Conservation (phyloP, 2,113 vertebrate species). For the Entelurus aequoreus region DNA sequence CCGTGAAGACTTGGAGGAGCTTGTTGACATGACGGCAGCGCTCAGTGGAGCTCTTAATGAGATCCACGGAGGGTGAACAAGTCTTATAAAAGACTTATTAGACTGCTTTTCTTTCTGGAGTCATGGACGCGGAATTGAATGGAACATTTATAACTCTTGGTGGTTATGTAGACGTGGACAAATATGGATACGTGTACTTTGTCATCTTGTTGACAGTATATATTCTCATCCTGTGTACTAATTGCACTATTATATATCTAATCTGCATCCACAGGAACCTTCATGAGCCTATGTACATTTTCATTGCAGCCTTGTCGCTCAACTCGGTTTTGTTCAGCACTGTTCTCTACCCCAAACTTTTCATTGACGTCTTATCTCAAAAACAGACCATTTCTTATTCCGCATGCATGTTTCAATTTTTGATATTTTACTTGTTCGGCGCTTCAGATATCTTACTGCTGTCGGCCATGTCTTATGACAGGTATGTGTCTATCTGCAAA, state of each 20-base stretch:
- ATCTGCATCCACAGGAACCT: slow-evolving; percentile 23
- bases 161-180: slow-evolving; percentile 26
- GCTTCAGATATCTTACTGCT: neutral
- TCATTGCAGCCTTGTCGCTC: slow-evolving; percentile 35
- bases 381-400: slow-evolving; percentile 18
- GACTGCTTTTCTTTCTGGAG: too few species aligned
- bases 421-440: slow-evolving; percentile 16
- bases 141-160: slow-evolving; percentile 18
- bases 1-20: too few species aligned
- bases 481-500: too few species aligned
- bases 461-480: too few species aligned
- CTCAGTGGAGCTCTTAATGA: too few species aligned
- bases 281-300: slow-evolving; percentile 46
- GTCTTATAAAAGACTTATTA: too few species aligned
- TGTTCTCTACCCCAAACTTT: slow-evolving; percentile 28
- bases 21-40: too few species aligned
- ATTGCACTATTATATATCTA: slow-evolving; percentile 21
- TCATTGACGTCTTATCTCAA: slow-evolving; percentile 37
- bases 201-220: slow-evolving; percentile 16
- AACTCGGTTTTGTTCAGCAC: slow-evolving; percentile 43
- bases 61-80: too few species aligned
- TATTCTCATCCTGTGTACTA: slow-evolving; percentile 21
- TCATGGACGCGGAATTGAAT: too few species aligned
- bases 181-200: slow-evolving; percentile 41
- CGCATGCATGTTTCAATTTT: slow-evolving; percentile 23